These are phyloP conservation scores for Amphiprion ocellaris DNA, from an alignment of 2,113 vertebrate genomes.

Conservation along the genomic window DNA sequence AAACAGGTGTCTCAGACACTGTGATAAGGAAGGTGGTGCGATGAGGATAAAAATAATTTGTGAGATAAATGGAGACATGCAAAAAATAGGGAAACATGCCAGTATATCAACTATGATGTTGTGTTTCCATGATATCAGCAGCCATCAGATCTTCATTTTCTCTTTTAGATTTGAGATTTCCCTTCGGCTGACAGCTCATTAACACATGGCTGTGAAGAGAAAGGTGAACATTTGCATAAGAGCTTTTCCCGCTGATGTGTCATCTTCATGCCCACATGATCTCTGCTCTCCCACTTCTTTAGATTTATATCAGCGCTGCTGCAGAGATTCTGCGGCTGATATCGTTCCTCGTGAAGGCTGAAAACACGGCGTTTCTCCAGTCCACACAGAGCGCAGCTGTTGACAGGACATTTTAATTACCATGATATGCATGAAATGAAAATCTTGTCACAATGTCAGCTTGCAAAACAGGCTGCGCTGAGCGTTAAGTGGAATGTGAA, in stretches of 20 bases:
- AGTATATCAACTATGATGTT: no score
- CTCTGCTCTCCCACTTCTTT: neutral
- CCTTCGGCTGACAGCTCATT: slow-evolving; percentile 37
- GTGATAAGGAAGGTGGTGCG: no score
- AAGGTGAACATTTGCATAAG: slow-evolving; percentile 25
- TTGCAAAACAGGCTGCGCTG: slow-evolving; percentile 16
- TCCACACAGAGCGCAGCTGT: neutral
- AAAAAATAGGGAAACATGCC: no score
- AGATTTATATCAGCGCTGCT: slow-evolving; percentile 9
- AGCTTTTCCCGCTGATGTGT: slow-evolving; percentile 7
- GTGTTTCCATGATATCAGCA: neutral
- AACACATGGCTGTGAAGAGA: neutral
- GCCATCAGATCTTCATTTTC: neutral
- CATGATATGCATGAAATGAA: slow-evolving; percentile 35
- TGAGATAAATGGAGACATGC: no score
- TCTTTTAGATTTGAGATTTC: slow-evolving; percentile 13
- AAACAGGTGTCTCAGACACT: no score
- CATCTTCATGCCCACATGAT: slow-evolving; percentile 33
- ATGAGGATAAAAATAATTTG: no score
- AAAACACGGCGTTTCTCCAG: slow-evolving; percentile 2
- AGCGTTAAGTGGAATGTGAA: slow-evolving; percentile 30
- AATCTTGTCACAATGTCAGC: slow-evolving; percentile 30
- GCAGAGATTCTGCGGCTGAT: slow-evolving; percentile 16
- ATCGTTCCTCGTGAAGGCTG: slow-evolving; percentile 8
- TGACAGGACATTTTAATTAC: slow-evolving; percentile 37